Conservation (phyloP, 2,888 invertebrate genomes). For the Dolichomitus sp. region DNA sequence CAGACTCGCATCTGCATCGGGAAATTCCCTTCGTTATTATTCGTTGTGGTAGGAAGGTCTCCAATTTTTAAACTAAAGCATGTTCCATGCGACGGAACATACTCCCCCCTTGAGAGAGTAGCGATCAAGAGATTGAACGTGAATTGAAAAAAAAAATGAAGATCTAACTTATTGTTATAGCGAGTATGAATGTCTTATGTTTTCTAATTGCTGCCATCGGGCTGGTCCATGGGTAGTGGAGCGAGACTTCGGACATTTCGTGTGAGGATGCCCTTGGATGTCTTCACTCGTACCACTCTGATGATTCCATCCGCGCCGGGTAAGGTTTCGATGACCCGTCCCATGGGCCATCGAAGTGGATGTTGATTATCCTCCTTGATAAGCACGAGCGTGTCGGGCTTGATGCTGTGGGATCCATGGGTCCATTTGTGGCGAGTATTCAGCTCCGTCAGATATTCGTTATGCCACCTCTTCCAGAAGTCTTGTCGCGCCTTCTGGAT, state of each 20-base stretch:
- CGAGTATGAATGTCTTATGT: background rate
- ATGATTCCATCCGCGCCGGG: constrained; percentile 29
- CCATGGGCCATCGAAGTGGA: constrained; percentile 58
- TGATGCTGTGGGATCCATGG: background rate
- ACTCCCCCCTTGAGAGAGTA: no score
- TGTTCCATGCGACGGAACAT: no score
- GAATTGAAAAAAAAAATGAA: background rate
- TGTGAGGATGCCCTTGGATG: constrained; percentile 31
- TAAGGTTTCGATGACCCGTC: constrained; percentile 34
- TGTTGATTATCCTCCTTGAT: constrained; percentile 52
- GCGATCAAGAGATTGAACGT: constrained; percentile 45
- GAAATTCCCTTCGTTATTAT: no score
- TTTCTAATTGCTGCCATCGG: background rate
- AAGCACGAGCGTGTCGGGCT: constrained; percentile 35
- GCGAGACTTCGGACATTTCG: constrained; percentile 49
- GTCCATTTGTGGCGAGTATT: constrained; percentile 63
- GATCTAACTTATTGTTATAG: background rate
- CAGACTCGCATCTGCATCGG: no score
- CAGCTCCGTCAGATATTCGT: constrained; percentile 65
- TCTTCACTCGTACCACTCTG: constrained; percentile 23
- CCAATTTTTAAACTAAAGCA: no score
- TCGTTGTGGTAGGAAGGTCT: no score
- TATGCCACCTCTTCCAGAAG: constrained; percentile 62
- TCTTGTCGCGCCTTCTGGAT: constrained; percentile 62
- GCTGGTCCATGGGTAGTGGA: constrained; percentile 38